Conservation (phyloP, 1,140 invertebrate genomes). For the Argopecten irradians region DNA sequence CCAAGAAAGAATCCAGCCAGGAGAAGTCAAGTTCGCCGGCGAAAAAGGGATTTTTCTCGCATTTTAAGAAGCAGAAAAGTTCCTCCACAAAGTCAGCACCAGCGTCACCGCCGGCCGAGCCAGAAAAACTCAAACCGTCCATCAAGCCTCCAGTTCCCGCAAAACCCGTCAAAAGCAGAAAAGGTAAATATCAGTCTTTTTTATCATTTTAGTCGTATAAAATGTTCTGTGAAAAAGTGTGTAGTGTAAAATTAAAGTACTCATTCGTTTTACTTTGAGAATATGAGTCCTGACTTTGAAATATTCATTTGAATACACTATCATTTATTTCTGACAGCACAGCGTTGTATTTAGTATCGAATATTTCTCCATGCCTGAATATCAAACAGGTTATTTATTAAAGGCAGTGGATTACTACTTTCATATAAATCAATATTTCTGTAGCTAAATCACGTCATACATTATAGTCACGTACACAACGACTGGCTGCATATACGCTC, state of each 20-base stretch:
- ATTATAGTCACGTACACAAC: not conserved
- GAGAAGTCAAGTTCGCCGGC: not conserved
- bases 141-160: not conserved
- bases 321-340: no score
- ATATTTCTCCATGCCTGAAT: no score
- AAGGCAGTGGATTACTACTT: not conserved
- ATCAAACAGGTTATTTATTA: not conserved
- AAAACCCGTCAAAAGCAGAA: not conserved
- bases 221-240: no score
- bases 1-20: not conserved
- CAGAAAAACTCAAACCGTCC: not conserved
- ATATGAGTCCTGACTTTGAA: no score
- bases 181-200: not conserved
- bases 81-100: not conserved
- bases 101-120: not conserved
- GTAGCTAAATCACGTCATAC: not conserved
- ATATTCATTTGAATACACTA: no score
- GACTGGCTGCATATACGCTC: not conserved
- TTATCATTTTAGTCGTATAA: no score
- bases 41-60: not conserved
- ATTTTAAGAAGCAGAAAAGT: constrained; percentile 18
- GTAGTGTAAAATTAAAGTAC: no score
- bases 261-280: no score
- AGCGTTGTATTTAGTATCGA: no score
- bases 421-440: not conserved